Evolutionary conservation across 2,888 invertebrate species (phyloP), one percentile per base, ranked within the genome.

Genomic region (Deilephila porcellus): DNA sequence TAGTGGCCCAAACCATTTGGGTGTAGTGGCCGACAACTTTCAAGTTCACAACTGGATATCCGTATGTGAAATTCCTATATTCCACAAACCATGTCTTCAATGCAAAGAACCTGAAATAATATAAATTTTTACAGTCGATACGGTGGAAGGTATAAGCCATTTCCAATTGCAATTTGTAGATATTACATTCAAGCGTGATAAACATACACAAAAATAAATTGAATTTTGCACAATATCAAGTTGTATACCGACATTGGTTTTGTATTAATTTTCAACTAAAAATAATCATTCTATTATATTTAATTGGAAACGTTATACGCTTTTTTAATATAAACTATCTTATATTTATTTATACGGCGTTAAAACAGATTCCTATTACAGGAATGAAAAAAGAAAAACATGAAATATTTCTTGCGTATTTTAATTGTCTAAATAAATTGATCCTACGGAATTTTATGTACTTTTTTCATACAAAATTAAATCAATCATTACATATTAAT

Each of bases 1-100:
- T 96, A 4, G 97, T 95, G 17, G 97, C 97, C 97, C 97, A 98
- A 34, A 97, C 97, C 96, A 97, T 96, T 90, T 97, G 97, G 0
- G 97, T 97, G 88, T 97, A 98, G 90, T 97, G 97, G 0, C 97
- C 97, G 32, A 97, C 95, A 19, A 95, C 94, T 76, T 94, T 93
- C 4, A 97, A 85, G 82, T 96, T 94, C 82, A 96, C 96, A 71
- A 90, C 84, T 0, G 94, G 91, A 45, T 95, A 90, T 0, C 97
- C 97, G 84, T 96, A 98, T 0, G 96, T 96, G 85, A 97, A 98
- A 81, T 97, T 96, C 79, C 96, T 93, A 83, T 96, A 96, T 88
- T 98, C 97, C 73, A 97, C 88, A 88, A 96, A 97, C 98, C 98
- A 98, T 5, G 96, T 96, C 87, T 97, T 96, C 71, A 97, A 94